Evolutionary conservation across 1,140 invertebrate genomes (phyloP).

Genomic region (Anastrepha ludens): DNA sequence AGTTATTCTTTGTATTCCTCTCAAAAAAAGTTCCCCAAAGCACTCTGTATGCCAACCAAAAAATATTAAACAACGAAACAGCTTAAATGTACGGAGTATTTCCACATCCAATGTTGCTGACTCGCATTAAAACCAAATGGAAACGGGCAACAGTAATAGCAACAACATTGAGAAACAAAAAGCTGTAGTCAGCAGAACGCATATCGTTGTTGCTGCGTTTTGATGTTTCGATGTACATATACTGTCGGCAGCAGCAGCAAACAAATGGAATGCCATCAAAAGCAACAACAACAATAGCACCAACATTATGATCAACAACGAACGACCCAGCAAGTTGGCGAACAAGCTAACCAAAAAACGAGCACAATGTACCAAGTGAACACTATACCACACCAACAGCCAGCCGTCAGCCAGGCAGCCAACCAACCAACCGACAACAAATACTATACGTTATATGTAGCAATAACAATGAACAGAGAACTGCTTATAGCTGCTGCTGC

Average conservation of each 20-base stretch:
- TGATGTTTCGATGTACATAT: background rate
- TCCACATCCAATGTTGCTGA: conserved; percentile 51
- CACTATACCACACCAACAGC: conserved; percentile 3
- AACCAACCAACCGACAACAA: conserved; percentile 10
- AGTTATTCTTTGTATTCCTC: no score
- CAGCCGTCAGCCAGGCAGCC: background rate
- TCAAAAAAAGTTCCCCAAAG: background rate
- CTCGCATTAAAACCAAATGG: conserved; percentile 36
- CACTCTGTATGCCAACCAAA: conserved; percentile 31
- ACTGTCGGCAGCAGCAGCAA: conserved; percentile 11
- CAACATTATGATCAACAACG: conserved; percentile 37
- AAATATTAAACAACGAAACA: conserved; percentile 12
- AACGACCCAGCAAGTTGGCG: background rate
- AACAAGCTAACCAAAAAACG: conserved; percentile 1
- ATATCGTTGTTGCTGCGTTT: conserved; percentile 26
- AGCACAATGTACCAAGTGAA: conserved; percentile 26
- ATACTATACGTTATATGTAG: background rate
- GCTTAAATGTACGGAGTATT: conserved; percentile 23
- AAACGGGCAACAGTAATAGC: conserved; percentile 5
- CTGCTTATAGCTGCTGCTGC: conserved; percentile 5
- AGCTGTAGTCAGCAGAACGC: background rate
- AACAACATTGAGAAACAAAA: background rate
- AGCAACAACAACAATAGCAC: conserved; percentile 37
- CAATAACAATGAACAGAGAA: conserved; percentile 11
- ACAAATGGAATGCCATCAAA: conserved; percentile 49